Percentiles rank a stretch among this genome's conserved stretches.
These are phyloP conservation scores for Rhagium mordax DNA, from an alignment of 2,888 invertebrate species.

Conservation along the genomic window DNA sequence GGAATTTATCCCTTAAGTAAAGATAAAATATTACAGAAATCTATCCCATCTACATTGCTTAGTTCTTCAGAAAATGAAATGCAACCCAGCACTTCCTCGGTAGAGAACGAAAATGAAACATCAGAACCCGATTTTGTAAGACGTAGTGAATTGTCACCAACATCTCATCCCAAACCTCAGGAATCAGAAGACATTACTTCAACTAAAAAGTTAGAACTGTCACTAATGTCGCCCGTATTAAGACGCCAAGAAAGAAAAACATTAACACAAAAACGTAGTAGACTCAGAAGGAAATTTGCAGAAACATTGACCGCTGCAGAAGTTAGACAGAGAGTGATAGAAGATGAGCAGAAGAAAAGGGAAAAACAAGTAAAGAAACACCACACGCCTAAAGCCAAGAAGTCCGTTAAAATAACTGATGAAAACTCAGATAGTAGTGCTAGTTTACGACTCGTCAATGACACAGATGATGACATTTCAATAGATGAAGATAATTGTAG, in stretches of 20 bases:
- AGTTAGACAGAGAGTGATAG: not conserved
- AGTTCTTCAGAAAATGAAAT: not conserved
- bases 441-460: not conserved
- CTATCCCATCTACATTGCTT: not conserved
- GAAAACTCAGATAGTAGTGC: not conserved
- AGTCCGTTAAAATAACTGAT: not conserved
- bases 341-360: not conserved
- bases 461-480: not conserved
- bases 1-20: not conserved
- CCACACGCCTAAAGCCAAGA: not conserved
- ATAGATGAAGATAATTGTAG: not conserved
- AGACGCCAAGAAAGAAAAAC: not conserved
- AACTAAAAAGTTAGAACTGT: not conserved
- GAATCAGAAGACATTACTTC: not conserved
- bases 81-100: not conserved
- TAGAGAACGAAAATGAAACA: not conserved
- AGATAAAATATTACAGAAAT: not conserved
- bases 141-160: not conserved
- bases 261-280: not conserved
- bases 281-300: not conserved
- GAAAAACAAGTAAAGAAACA: not conserved
- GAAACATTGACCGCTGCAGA: not conserved
- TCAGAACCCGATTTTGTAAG: not conserved
- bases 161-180: not conserved
- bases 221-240: not conserved